phyloP scores from a whole-genome alignment of 2,113 vertebrate species.

The Sardina pilchardus region DNA sequence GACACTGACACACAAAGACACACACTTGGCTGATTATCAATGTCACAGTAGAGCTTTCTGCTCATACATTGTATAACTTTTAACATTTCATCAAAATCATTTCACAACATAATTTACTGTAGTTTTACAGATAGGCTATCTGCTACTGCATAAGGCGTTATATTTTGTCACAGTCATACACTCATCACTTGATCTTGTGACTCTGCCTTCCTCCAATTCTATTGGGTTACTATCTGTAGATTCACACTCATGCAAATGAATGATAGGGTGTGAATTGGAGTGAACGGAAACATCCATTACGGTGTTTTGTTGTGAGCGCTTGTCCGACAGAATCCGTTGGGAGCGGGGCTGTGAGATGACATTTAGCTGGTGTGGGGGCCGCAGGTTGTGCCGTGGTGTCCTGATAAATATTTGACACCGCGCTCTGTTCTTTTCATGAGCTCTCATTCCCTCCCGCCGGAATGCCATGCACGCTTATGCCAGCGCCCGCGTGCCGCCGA shows the following conservation, averaged over 20 bases:
- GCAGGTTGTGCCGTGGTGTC: conserved; percentile 59
- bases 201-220: not conserved
- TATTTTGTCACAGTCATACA: not conserved
- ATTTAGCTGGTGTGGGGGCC: conserved; percentile 53
- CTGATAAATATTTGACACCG: conserved; percentile 57
- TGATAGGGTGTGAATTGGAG: not conserved
- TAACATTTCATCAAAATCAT: too few species aligned
- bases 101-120: too few species aligned
- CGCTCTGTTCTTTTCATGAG: conserved; percentile 45
- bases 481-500: not conserved
- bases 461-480: conserved; percentile 49
- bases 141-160: not conserved
- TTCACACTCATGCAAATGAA: not conserved
- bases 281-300: not conserved
- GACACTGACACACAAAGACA: conserved; percentile 35
- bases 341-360: conserved; percentile 47
- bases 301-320: not conserved
- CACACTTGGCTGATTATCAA: conserved; percentile 34
- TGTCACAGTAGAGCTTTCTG: conserved; percentile 18
- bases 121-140: too few species aligned
- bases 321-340: conserved; percentile 46
- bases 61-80: not conserved
- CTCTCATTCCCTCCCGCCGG: conserved; percentile 53
- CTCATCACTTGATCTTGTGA: not conserved
- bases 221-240: not conserved